A percentile compares a stretch with the other conserved stretches of the same genome.
Evolutionary conservation across 1,140 invertebrate species (phyloP).

Genomic region (Microplitis mediator): DNA sequence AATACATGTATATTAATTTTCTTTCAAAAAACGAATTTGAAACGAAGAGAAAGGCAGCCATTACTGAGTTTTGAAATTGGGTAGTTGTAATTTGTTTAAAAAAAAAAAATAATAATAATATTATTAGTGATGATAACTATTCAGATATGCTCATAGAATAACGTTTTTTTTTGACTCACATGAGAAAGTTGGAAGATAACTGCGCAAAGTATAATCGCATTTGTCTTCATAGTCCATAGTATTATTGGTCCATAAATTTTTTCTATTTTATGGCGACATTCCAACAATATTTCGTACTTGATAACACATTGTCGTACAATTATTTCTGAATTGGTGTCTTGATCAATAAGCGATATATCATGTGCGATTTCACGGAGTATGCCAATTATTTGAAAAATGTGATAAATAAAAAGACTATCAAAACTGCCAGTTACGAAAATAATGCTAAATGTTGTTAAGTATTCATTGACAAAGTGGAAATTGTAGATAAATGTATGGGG

Average conservation of each 20-base stretch:
- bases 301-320: constrained; percentile 1
- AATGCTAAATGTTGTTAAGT: too few relatives aligned
- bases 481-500: background rate
- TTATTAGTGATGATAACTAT: too few relatives aligned
- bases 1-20: too few relatives aligned
- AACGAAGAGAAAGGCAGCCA: too few relatives aligned
- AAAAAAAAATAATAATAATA: too few relatives aligned
- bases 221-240: constrained; percentile 34
- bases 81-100: too few relatives aligned
- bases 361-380: background rate
- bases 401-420: background rate
- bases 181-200: constrained; percentile 41
- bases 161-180: constrained; percentile 19
- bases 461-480: background rate
- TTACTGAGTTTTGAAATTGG: too few relatives aligned
- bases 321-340: background rate
- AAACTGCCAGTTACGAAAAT: background rate
- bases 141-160: background rate
- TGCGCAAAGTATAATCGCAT: constrained; percentile 37
- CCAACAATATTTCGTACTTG: constrained; percentile 23
- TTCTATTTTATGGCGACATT: constrained; percentile 32
- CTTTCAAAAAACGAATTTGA: too few relatives aligned
- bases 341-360: background rate
- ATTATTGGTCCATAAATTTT: constrained; percentile 38
- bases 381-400: constrained; percentile 14